These are phyloP conservation scores for Gasteruption jaculator DNA, from an alignment of 2,888 invertebrate species.

Conservation along the genomic window DNA sequence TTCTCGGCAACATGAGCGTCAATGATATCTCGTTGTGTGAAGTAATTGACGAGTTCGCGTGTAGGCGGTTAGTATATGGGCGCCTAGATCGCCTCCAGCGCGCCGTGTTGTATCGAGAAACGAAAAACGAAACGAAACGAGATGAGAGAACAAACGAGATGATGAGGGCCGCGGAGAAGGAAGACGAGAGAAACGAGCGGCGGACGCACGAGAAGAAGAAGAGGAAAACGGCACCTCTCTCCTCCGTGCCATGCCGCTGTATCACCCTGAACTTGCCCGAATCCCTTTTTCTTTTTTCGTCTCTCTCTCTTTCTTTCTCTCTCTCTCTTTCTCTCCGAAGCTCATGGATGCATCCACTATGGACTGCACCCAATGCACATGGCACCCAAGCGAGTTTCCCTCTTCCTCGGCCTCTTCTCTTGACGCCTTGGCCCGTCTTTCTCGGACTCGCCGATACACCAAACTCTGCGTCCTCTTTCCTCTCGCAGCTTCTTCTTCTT, in stretches of 20 bases:
- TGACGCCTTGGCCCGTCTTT: constrained; percentile 17
- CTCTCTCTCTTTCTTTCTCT: too few species aligned
- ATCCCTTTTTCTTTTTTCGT: too few species aligned
- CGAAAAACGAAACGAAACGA: constrained; percentile 27
- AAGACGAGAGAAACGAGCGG: constrained; percentile 15
- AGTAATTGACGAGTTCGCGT: constrained; percentile 48
- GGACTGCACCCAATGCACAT: constrained; percentile 41
- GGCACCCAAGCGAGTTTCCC: constrained; percentile 37
- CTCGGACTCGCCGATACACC: constrained; percentile 4
- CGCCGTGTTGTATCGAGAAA: constrained; percentile 27
- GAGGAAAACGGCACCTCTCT: too few species aligned
- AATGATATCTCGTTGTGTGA: constrained; percentile 47
- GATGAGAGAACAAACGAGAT: constrained; percentile 19
- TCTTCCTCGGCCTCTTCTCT: constrained; percentile 16
- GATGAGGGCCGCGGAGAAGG: neutral
- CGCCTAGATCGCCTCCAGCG: constrained; percentile 43
- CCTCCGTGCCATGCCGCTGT: too few species aligned
- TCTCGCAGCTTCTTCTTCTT: constrained; percentile 27
- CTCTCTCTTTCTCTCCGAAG: constrained; percentile 36
- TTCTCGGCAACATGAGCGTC: constrained; percentile 8
- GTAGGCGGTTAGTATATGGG: constrained; percentile 40
- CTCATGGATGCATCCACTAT: constrained; percentile 33
- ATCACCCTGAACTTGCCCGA: constrained; percentile 43
- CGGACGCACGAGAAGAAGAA: too few species aligned
- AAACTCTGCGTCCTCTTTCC: constrained; percentile 18